phyloP scores from a whole-genome alignment of 2,797 vertebrate genomes.

The Tinamus major region DNA sequence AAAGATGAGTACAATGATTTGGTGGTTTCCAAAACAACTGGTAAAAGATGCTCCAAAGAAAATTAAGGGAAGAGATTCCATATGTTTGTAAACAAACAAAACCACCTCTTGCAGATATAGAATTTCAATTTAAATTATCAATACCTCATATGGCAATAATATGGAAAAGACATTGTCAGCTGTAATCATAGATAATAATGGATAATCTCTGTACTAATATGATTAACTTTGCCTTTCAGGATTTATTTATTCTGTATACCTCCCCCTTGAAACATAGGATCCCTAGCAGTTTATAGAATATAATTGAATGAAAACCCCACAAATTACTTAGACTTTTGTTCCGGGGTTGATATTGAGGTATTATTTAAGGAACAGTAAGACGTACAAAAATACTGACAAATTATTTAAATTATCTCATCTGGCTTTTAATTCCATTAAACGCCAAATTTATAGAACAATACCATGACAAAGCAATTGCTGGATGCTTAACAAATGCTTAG shows the following conservation, averaged over 20 bases:
- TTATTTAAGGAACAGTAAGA: not conserved
- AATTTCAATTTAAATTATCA: not conserved
- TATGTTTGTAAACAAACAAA: not conserved
- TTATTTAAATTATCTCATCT: not conserved
- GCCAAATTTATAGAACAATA: not conserved
- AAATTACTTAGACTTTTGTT: not conserved
- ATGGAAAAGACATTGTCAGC: not conserved
- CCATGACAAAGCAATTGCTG: not conserved
- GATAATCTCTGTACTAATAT: not conserved
- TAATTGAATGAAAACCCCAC: not conserved
- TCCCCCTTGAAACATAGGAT: not conserved
- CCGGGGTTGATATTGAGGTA: not conserved
- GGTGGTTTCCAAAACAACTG: not conserved
- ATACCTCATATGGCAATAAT: not conserved
- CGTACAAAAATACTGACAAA: not conserved
- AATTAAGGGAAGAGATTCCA: not conserved
- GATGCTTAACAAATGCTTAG: not conserved
- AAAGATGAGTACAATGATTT: not conserved
- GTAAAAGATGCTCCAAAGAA: not conserved
- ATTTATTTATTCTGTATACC: not conserved
- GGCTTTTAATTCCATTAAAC: slow-evolving; percentile 3
- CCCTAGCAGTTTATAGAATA: not conserved
- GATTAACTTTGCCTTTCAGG: not conserved
- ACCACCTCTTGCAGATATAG: not conserved
- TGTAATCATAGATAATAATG: not conserved